Evolutionary conservation across 1,140 invertebrate species (phyloP), one percentile per base, ranked within the genome.

Genomic region (Centruroides sculpturatus): DNA sequence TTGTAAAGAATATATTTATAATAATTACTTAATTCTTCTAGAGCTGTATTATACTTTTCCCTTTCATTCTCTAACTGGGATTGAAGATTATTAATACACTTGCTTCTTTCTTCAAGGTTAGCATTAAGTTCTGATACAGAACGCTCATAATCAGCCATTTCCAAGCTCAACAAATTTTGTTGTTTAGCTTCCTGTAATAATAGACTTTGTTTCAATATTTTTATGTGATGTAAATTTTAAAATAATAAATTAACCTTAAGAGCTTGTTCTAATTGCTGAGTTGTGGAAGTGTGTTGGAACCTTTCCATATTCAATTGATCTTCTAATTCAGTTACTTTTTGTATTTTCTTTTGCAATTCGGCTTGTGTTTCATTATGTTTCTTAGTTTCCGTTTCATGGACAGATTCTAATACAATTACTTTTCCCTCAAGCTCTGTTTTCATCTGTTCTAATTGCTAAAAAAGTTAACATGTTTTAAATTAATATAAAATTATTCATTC

Each of bases 91-190:
- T 63, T 57, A 35, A 78, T 71, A 59, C 73, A 66, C 36, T 69
- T 69, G 35, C 78, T 73, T 47, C 78, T 78, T 13, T 75, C 72
- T 13, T 69, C 64, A 12, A 82, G 61, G 68, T 81, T 76, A 10
- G 62, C 62, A 64, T 81, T 79, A 49, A 83, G 69, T 49, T 79
- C 76, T 62, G 76, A 72, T 4, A 83, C 75, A 51, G 80, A 80
- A 70, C 79, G 81, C 74, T 92, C 89, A 72, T 89, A 91, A 72
- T 90, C 88, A 68, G 89, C 85, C 71, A 92, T 88, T 80, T 93
- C 89, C 47, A 92, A 76, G 70, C 85, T 86, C 35, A 91, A 74
- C 52, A 92, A 84, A 74, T 81, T 87, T 66, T 83, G 84, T 69
- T 85, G 86, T 66, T 84, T 86, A 3, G 81, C 77, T 69, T 89